Base-by-base conservation (phyloP, 2,113 vertebrate genomes). In the Lucifuga dentata region DNA sequence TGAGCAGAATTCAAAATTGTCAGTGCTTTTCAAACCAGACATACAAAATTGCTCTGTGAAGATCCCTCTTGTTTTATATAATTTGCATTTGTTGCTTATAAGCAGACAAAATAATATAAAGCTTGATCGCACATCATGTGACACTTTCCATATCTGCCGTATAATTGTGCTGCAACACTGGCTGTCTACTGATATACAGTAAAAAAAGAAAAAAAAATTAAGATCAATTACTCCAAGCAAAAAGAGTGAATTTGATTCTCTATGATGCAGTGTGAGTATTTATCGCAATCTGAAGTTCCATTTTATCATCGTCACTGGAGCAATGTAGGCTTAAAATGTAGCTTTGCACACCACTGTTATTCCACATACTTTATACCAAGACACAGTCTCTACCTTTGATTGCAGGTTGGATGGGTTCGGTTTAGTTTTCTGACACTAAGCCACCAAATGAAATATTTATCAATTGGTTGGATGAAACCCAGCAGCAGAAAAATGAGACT, bases 401-500 rank as follows among this genome's bases (percentile, higher is more conserved):
- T 11, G 32, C 36, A 64, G 11, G 2, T 20, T 3, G 1, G 45
- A 26, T 15, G 11, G 5, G 12, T 9, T 51, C 13, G 41, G 35
- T 56, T 65, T 12, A 50, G 56, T 68, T 4, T 48, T 36, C 0
- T 64, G 19, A 11, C 29, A 19, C 11, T 5, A 17, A 52, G 38
- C 46, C 21, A 67, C 11, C 13, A 29, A n/a, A 10, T 58, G 29
- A 73, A 73, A 46, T 8, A 61, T 26, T 40, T 48, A 66, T 24
- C 21, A 6, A 12, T 2, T 35, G n/a, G 57, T 21, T 8, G 36
- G 43, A 1, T 46, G 17, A 40, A 58, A 51, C 19, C 35, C 53
- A 76, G 69, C 61, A 73, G 69, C 51, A 60, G 21, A 35, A 35
- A 11, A 35, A 8, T 17, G 40, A 62, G 20, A 61, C 7, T 24